Evolutionary conservation across 2,113 vertebrate genomes (phyloP).

Genomic region (Silurus asotus): DNA sequence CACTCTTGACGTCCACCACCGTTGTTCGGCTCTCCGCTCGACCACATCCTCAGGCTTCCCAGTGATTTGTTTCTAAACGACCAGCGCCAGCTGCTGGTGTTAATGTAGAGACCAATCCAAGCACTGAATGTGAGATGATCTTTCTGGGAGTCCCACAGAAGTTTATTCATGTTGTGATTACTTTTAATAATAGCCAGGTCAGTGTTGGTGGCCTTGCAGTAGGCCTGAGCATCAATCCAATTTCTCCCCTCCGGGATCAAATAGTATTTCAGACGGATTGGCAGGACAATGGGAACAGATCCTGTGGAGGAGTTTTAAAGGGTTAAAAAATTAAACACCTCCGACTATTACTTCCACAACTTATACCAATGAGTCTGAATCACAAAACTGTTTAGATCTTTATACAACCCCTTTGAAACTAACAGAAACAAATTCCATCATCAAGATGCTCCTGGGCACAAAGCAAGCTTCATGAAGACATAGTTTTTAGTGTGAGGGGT

Average conservation of each 20-base stretch:
- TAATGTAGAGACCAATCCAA: conserved; percentile 32
- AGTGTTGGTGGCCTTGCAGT: not conserved
- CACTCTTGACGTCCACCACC: not conserved
- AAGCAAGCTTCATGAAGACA: too few relatives aligned
- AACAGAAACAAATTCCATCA: too few relatives aligned
- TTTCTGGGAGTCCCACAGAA: not conserved
- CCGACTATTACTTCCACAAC: too few relatives aligned
- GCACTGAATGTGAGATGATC: not conserved
- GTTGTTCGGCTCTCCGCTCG: conserved; percentile 10
- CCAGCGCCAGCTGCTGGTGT: conserved; percentile 32
- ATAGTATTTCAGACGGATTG: not conserved
- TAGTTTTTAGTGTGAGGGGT: too few relatives aligned
- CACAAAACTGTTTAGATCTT: too few relatives aligned
- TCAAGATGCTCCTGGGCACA: too few relatives aligned
- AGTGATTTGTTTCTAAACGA: not conserved
- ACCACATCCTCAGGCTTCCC: not conserved
- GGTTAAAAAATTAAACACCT: too few relatives aligned
- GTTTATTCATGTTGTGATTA: not conserved
- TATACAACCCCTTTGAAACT: too few relatives aligned
- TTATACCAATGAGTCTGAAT: too few relatives aligned
- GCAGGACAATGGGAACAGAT: not conserved
- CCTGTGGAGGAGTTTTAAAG: too few relatives aligned
- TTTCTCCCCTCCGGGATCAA: conserved; percentile 17
- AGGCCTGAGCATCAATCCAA: conserved; percentile 23
- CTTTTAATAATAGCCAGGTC: conserved; percentile 23